Percentiles rank a stretch among this genome's conserved stretches.
These are phyloP conservation scores for Epinotia brunnichana DNA, from an alignment of 2,888 invertebrate species.

Conservation along the genomic window DNA sequence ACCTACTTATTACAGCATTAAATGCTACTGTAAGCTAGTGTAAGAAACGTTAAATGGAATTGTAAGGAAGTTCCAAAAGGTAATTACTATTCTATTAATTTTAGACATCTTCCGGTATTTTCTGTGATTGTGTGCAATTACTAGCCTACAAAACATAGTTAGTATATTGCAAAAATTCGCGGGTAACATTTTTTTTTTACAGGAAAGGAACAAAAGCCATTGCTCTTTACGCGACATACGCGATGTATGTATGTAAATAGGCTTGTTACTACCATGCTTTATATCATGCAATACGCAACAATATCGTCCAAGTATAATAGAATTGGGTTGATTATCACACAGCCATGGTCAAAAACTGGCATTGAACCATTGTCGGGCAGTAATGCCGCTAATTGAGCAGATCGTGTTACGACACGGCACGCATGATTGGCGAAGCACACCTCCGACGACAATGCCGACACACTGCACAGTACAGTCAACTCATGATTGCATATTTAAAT, in stretches of 20 bases:
- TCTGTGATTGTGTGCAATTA: too few species aligned
- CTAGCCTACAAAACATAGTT: too few species aligned
- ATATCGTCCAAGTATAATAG: constrained; percentile 11
- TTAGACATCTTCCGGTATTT: too few species aligned
- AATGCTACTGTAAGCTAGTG: too few species aligned
- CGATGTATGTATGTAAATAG: background rate
- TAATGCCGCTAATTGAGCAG: constrained; percentile 41
- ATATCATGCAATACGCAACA: background rate
- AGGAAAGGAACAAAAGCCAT: background rate
- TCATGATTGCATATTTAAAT: background rate
- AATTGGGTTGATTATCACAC: constrained; percentile 34
- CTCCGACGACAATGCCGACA: constrained; percentile 12
- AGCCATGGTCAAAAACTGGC: constrained; percentile 28
- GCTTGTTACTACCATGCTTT: background rate
- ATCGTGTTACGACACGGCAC: constrained; percentile 32
- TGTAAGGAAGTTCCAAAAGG: too few species aligned
- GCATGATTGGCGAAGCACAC: constrained; percentile 39
- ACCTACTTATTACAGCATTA: too few species aligned
- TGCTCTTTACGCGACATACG: background rate
- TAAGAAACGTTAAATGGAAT: too few species aligned
- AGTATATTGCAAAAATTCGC: too few species aligned
- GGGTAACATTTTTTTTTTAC: too few species aligned
- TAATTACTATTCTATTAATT: too few species aligned
- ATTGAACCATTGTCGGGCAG: constrained; percentile 38
- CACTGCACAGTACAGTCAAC: background rate